Percentiles rank a stretch among this genome's conserved stretches.
Evolutionary conservation across 1,140 invertebrate species (phyloP).

Genomic region (Leucophenga varia): DNA sequence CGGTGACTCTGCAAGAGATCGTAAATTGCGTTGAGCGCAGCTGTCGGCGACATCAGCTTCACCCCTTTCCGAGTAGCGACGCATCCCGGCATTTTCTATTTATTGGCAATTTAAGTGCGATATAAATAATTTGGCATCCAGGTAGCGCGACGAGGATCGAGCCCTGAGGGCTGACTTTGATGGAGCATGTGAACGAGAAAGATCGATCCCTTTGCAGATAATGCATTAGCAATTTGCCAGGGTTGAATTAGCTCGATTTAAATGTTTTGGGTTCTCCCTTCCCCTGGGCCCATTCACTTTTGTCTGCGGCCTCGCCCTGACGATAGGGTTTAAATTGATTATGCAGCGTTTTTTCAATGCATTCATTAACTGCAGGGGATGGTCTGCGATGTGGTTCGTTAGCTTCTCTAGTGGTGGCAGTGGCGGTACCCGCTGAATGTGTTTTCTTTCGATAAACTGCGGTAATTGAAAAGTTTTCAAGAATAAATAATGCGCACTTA

Average conservation of each 20-base stretch:
- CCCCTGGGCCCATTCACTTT: conserved; percentile 8
- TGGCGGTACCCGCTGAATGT: conserved; percentile 2
- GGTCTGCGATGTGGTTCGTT: conserved; percentile 15
- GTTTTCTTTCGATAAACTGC: too few species aligned
- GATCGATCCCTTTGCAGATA: conserved; percentile 24
- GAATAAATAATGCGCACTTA: too few species aligned
- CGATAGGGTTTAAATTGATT: conserved; percentile 42
- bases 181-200: conserved; percentile 33
- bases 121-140: conserved; percentile 51
- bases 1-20: conserved; percentile 23
- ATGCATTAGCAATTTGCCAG: conserved; percentile 45
- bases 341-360: conserved; percentile 38
- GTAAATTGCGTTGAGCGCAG: conserved; percentile 34
- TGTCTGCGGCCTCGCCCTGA: conserved; percentile 13
- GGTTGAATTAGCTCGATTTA: conserved; percentile 43
- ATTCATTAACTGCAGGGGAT: conserved; percentile 24
- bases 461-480: too few species aligned
- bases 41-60: conserved; percentile 31
- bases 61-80: conserved; percentile 26
- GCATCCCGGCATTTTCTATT: conserved; percentile 34
- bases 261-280: conserved; percentile 16
- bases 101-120: conserved; percentile 51
- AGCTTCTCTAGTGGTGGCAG: conserved; percentile 2
- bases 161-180: conserved; percentile 46
- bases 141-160: conserved; percentile 29